A percentile compares a stretch with the other conserved stretches of the same genome.
Conservation (phyloP, 2,888 invertebrate species). For the Ennomos erosarius region DNA sequence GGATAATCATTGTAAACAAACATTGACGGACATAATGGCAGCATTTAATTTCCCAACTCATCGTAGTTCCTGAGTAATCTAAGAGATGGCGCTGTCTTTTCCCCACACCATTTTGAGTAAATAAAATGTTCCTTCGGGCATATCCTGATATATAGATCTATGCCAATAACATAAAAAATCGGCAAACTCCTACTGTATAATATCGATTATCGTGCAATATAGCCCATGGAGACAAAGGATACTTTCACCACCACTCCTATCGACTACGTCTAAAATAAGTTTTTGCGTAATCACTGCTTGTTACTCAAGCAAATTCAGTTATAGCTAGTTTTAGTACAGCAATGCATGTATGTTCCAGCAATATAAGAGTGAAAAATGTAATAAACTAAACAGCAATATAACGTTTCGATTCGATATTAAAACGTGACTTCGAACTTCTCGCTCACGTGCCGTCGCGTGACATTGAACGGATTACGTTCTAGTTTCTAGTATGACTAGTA, state of each 20-base stretch:
- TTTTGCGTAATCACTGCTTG: slow-evolving; percentile 10
- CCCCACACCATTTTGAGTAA: no score
- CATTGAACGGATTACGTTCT: slow-evolving; percentile 29
- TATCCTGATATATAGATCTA: no score
- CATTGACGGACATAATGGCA: no score
- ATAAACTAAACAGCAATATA: background rate
- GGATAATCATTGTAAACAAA: no score
- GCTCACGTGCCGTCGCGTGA: slow-evolving; percentile 26
- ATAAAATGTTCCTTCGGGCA: no score
- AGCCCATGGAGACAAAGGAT: slow-evolving; percentile 9
- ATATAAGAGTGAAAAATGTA: slow-evolving; percentile 11
- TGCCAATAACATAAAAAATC: no score
- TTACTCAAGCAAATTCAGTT: background rate
- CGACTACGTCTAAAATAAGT: background rate
- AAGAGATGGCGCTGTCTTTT: no score
- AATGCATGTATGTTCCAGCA: background rate
- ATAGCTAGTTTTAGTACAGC: background rate
- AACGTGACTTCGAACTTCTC: slow-evolving; percentile 24
- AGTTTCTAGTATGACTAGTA: slow-evolving; percentile 11
- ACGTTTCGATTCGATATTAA: slow-evolving; percentile 2
- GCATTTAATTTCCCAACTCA: no score
- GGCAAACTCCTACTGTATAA: background rate
- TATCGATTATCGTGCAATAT: slow-evolving; percentile 13
- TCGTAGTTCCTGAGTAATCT: no score
- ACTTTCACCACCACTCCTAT: background rate